A percentile compares a stretch with the other conserved stretches of the same genome.
These are phyloP conservation scores for Anableps anableps DNA, from an alignment of 2,797 vertebrate genomes.

Conservation along the genomic window DNA sequence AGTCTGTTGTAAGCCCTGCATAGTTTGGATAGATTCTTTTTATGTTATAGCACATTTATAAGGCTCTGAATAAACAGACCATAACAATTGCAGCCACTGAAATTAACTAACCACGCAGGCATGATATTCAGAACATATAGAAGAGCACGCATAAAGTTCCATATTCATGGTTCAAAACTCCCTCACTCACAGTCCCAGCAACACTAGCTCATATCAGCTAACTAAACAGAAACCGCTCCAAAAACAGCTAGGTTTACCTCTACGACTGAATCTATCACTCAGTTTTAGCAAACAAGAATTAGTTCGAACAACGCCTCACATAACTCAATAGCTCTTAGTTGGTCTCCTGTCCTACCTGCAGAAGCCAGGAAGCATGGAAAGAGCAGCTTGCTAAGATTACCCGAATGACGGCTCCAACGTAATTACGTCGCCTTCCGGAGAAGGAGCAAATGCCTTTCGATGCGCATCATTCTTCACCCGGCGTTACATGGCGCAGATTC, in stretches of 20 bases:
- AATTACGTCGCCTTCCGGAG: constrained; percentile 14
- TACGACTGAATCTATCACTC: neutral
- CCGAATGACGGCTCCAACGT: constrained; percentile 19
- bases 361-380: constrained; percentile 9
- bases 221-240: neutral
- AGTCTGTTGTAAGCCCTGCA: neutral
- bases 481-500: neutral
- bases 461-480: neutral
- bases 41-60: neutral
- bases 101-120: neutral
- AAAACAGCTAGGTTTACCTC: neutral
- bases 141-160: neutral
- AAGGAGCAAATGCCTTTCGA: neutral
- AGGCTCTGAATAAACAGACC: neutral
- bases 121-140: neutral
- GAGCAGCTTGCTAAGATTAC: neutral
- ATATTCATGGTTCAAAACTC: neutral
- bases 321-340: neutral
- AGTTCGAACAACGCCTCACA: neutral
- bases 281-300: no score
- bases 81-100: neutral
- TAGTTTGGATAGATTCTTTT: neutral
- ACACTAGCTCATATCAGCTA: neutral
- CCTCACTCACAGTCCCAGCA: neutral
- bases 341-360: constrained; percentile 44